A percentile compares a stretch with the other conserved stretches of the same genome.
phyloP scores from a whole-genome alignment of 2,797 vertebrate genomes.

The Rhynchonycteris naso region DNA sequence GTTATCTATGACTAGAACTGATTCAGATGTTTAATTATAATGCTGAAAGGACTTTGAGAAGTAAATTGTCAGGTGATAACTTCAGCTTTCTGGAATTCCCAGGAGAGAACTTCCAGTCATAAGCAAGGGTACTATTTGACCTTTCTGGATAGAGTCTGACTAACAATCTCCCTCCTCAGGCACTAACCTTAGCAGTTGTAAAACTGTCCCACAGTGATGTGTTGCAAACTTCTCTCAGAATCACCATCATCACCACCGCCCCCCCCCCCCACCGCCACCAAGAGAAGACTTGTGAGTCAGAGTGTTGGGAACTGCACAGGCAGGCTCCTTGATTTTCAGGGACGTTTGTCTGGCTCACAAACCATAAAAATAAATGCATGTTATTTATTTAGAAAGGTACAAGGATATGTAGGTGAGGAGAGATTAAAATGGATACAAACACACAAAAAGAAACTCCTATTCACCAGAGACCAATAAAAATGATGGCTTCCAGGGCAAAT shows the following conservation, averaged over 20 bases:
- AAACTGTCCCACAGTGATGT: neutral
- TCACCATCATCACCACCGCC: neutral
- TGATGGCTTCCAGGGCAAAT: neutral
- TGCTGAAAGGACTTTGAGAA: neutral
- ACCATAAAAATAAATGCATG: conserved; percentile 30
- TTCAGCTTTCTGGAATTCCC: conserved; percentile 46
- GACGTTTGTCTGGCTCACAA: neutral
- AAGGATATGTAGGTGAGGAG: neutral
- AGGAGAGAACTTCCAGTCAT: conserved; percentile 4
- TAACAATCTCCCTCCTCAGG: conserved; percentile 36
- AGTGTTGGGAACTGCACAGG: neutral
- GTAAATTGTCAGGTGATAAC: neutral
- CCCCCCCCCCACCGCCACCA: neutral
- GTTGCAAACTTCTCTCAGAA: conserved; percentile 30
- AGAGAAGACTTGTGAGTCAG: conserved; percentile 55
- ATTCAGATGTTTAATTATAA: neutral
- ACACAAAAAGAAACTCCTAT: neutral
- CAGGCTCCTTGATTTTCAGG: conserved; percentile 29
- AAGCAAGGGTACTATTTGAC: neutral
- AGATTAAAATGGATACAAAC: neutral
- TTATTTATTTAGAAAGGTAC: neutral
- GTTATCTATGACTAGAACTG: neutral
- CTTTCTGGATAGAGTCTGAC: conserved; percentile 25
- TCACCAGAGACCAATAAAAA: neutral
- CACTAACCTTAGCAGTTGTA: neutral